Conservation (phyloP, 2,113 vertebrate species). For the Nyctereutes procyonoides region DNA sequence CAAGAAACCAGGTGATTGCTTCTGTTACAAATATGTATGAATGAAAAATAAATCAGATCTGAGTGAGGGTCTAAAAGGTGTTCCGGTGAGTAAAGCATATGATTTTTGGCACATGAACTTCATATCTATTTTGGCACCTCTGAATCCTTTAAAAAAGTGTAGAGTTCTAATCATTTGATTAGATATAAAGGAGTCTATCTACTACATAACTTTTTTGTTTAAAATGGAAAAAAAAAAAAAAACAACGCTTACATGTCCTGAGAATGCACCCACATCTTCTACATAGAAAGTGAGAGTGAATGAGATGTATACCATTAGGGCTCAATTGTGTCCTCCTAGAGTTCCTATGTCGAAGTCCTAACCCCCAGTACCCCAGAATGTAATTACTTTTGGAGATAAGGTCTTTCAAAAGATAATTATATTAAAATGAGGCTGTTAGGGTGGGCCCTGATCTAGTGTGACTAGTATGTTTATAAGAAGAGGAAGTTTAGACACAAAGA, state of each 20-base stretch:
- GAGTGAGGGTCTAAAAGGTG: background rate
- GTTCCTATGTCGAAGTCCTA: background rate
- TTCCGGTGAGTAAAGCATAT: background rate
- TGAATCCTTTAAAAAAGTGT: background rate
- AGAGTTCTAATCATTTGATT: background rate
- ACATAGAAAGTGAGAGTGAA: constrained; percentile 40
- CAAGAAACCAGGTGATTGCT: background rate
- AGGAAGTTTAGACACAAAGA: background rate
- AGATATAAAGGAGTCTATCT: background rate
- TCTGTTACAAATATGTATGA: background rate
- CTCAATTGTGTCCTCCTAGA: background rate
- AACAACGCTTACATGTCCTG: background rate
- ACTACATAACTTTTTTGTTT: background rate
- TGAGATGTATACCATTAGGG: background rate
- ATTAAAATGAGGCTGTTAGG: background rate
- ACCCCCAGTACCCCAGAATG: background rate
- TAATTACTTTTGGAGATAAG: background rate
- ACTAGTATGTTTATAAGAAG: background rate
- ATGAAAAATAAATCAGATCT: constrained; percentile 28
- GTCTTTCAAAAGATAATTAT: background rate
- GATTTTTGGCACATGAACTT: background rate
- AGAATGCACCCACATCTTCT: background rate
- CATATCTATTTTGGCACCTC: background rate
- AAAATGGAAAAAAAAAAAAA: background rate
- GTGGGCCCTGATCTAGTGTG: background rate